Conservation (phyloP, 1,140 invertebrate genomes). For the Mesaphorura yosii region DNA sequence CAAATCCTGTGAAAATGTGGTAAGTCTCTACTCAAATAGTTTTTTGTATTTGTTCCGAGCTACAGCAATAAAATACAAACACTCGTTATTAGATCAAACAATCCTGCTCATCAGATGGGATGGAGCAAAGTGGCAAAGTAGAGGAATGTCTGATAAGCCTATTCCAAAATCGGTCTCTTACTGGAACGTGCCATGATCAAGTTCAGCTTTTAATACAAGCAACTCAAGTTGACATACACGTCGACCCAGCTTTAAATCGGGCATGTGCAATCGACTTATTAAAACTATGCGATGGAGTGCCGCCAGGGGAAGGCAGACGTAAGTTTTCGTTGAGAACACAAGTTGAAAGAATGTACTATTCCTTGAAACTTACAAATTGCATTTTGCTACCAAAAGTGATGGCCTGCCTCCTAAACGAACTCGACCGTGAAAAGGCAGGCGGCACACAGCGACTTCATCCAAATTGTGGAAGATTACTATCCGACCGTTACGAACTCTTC, state of each 20-base stretch:
- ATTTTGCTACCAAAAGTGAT: constrained; percentile 35
- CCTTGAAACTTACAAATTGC: too few species aligned
- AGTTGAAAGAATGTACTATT: constrained; percentile 17
- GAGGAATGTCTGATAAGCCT: constrained; percentile 83
- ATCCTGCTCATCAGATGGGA: constrained; percentile 29
- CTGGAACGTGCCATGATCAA: constrained; percentile 60
- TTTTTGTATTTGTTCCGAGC: constrained; percentile 57
- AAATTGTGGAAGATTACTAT: constrained; percentile 21
- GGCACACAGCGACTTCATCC: constrained; percentile 10
- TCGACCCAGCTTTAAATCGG: constrained; percentile 63
- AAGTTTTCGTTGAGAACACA: constrained; percentile 34
- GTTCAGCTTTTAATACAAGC: constrained; percentile 54
- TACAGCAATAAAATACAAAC: constrained; percentile 48
- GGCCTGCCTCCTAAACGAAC: constrained; percentile 21
- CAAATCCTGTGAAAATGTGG: constrained; percentile 16
- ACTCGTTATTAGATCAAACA: constrained; percentile 24
- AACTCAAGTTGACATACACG: constrained; percentile 59
- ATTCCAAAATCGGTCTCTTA: constrained; percentile 58
- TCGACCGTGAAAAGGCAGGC: constrained; percentile 17
- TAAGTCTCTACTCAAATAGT: constrained; percentile 52
- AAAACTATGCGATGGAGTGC: constrained; percentile 69
- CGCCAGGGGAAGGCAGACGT: constrained; percentile 76
- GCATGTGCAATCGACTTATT: constrained; percentile 66
- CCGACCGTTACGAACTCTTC: constrained; percentile 23
- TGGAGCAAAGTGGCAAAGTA: constrained; percentile 40